phyloP scores from a whole-genome alignment of 2,888 invertebrate species.

The Tenthredo scrophulariae region DNA sequence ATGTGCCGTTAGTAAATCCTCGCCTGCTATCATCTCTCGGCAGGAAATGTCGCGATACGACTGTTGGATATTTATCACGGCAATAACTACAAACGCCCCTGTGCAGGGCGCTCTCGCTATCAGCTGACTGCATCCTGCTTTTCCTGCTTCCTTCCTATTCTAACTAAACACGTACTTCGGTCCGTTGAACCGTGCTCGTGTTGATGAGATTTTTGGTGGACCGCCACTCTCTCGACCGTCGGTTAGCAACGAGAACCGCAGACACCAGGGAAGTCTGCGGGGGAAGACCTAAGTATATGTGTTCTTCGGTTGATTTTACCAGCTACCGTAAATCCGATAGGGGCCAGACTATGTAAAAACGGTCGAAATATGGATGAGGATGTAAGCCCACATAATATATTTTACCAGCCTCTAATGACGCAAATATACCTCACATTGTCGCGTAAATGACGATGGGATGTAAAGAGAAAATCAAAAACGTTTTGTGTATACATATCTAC shows the following conservation, averaged over 20 bases:
- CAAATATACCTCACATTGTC: neutral
- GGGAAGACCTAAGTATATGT: neutral
- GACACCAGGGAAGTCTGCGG: neutral
- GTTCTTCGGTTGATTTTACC: neutral
- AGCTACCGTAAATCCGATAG: neutral
- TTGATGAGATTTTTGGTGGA: neutral
- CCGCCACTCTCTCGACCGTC: neutral
- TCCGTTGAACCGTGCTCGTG: conserved; percentile 16
- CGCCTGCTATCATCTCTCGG: conserved; percentile 35
- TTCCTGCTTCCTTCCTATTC: conserved; percentile 69
- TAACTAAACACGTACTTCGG: conserved; percentile 9
- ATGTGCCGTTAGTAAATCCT: conserved; percentile 38
- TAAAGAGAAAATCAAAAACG: conserved; percentile 1
- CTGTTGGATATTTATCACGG: conserved; percentile 40
- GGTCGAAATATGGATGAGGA: neutral
- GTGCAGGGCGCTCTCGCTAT: conserved; percentile 63
- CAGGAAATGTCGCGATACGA: conserved; percentile 52
- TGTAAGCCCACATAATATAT: neutral
- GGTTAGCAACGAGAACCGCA: neutral
- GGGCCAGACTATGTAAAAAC: neutral
- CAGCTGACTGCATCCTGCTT: conserved; percentile 72
- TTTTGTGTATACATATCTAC: neutral
- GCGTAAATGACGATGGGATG: neutral
- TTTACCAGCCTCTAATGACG: neutral
- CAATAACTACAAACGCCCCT: conserved; percentile 54